phyloP scores from a whole-genome alignment of 1,140 invertebrate genomes.

The Platorchestia sp. region DNA sequence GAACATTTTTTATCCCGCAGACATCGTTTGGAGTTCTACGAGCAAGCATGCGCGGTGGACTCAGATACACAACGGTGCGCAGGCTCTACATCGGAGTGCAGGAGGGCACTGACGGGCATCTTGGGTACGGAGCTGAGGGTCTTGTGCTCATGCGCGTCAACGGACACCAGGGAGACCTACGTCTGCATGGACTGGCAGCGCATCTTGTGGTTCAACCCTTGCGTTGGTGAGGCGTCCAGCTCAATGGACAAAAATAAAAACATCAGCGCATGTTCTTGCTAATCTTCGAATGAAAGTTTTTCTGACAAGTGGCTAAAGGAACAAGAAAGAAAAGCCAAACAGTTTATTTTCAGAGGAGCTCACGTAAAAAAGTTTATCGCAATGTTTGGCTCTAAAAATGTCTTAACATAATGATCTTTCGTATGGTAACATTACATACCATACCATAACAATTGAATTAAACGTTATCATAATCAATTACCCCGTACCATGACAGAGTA shows the following conservation, averaged over 20 bases:
- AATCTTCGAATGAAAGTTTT: not conserved
- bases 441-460: too few relatives aligned
- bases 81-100: constrained; percentile 83
- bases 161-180: constrained; percentile 84
- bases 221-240: constrained; percentile 81
- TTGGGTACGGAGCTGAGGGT: constrained; percentile 86
- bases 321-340: too few relatives aligned
- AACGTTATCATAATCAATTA: too few relatives aligned
- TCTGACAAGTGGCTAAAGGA: too few relatives aligned
- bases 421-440: too few relatives aligned
- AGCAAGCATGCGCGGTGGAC: constrained; percentile 90
- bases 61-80: constrained; percentile 89
- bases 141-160: constrained; percentile 83
- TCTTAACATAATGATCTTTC: too few relatives aligned
- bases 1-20: constrained; percentile 71
- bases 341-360: too few relatives aligned
- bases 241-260: not conserved
- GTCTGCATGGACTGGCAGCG: constrained; percentile 91
- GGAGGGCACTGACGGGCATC: constrained; percentile 85
- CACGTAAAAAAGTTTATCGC: too few relatives aligned
- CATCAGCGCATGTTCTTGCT: not conserved
- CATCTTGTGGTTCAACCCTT: constrained; percentile 91
- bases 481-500: too few relatives aligned
- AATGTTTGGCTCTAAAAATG: too few relatives aligned
- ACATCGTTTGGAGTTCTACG: constrained; percentile 85